phyloP scores from a whole-genome alignment of 2,888 invertebrate genomes.

The Rosalia funebris region DNA sequence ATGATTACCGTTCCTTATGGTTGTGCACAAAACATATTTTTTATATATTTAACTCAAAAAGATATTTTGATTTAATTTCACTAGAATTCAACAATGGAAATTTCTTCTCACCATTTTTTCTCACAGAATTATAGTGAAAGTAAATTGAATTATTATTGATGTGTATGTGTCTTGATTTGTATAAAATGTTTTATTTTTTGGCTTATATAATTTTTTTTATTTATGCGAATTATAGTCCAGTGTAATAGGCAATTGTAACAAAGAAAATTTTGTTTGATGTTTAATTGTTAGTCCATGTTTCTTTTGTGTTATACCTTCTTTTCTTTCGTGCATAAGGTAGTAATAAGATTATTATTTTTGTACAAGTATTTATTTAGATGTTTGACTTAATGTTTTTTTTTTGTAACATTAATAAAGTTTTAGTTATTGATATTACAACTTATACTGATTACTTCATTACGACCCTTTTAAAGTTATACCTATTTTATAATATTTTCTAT shows the following conservation, averaged over 20 bases:
- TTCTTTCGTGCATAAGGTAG: constrained; percentile 34
- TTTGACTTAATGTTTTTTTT: constrained; percentile 37
- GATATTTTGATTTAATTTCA: constrained; percentile 7
- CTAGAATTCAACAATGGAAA: neutral
- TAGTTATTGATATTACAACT: constrained; percentile 36
- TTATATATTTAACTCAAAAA: constrained; percentile 29
- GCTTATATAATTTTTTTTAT: constrained; percentile 13
- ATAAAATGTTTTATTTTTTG: constrained; percentile 10
- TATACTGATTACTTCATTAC: constrained; percentile 32
- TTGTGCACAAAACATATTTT: constrained; percentile 47
- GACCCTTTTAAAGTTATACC: constrained; percentile 46
- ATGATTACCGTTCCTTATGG: constrained; percentile 33
- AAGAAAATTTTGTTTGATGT: constrained; percentile 12
- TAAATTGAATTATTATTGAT: constrained; percentile 2
- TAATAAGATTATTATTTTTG: constrained; percentile 49
- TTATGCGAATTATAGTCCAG: constrained; percentile 13
- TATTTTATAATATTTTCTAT: constrained; percentile 53
- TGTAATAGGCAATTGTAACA: constrained; percentile 13
- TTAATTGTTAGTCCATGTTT: constrained; percentile 6
- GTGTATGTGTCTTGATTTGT: constrained; percentile 17
- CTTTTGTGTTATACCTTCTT: constrained; percentile 34
- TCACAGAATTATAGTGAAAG: constrained; percentile 5
- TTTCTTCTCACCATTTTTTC: neutral
- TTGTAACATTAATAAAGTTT: constrained; percentile 35
- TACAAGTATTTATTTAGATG: constrained; percentile 51